These are phyloP conservation scores for Scomber japonicus DNA, from an alignment of 2,113 vertebrate species.

Conservation along the genomic window DNA sequence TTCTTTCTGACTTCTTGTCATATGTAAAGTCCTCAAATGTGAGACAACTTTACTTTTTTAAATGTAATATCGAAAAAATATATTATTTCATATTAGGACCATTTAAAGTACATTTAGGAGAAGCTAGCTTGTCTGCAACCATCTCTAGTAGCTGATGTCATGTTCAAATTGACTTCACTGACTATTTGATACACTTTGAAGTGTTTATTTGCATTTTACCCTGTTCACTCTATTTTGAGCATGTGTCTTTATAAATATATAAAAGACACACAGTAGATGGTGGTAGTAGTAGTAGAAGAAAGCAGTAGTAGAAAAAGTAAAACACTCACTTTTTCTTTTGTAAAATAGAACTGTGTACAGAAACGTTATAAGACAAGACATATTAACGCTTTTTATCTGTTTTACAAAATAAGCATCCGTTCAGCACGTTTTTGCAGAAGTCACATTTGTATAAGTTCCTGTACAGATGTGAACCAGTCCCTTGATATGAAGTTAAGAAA, in stretches of 20 bases:
- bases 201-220: slow-evolving; percentile 15
- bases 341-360: slow-evolving; percentile 36
- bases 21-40: neutral
- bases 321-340: neutral
- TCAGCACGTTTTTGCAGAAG: neutral
- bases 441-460: neutral
- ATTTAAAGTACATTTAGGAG: neutral
- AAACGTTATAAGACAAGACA: neutral
- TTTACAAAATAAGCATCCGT: slow-evolving; percentile 25
- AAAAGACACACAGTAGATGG: slow-evolving; percentile 10
- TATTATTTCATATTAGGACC: too few relatives aligned
- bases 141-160: neutral
- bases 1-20: too few relatives aligned
- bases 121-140: neutral
- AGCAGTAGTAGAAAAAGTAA: neutral
- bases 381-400: slow-evolving; percentile 7
- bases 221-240: neutral
- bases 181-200: slow-evolving; percentile 1
- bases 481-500: neutral
- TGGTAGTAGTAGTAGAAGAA: too few relatives aligned
- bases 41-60: neutral
- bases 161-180: neutral
- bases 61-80: neutral
- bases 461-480: neutral
- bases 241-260: neutral